Base-by-base conservation (phyloP, 2,888 invertebrate genomes). In the Caenorhabditis sp. region DNA sequence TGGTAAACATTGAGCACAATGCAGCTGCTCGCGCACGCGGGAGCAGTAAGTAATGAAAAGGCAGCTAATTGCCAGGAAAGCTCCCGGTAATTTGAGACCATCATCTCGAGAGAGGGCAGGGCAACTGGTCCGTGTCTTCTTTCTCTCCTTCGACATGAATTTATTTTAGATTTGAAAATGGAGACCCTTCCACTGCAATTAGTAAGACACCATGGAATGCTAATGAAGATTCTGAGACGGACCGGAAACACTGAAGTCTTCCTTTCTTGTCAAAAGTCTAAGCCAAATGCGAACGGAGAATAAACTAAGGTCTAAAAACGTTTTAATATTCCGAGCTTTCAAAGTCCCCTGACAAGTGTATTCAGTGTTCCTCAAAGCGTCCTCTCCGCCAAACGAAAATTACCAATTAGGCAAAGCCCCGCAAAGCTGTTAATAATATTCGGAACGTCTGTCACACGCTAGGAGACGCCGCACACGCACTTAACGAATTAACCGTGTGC, bases 1-100 rank as follows among this genome's bases (percentile, higher is more conserved):
- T 74, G 55, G 74, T 74, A 74, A 74, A 74, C 74, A 74, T 61
- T 61, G 56, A 35, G 41, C 59, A 62, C 62, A 55, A 62, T 71
- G 62, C 71, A 71, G 71, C 71, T 71, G 71, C 62, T 61, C 62
- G 63, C 63, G 63, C 63, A 63, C 43, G 24, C 56, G 61, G 45
- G 45, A 20, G 15, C 20, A 45, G 35, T 46, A 71, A 71, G 62
- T 63, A 72, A 63, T 58, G 72, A 72, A 62, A 56, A 48, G 58
- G 35, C 62, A 63, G 56, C 74, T 74, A 74, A 74, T 74, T 74
- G 74, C 53, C 41, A 58, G 65, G 65, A 52, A 46, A 53, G 58
- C 52, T 63, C 43, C 39, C 45, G n/a, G 73, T 66, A 74, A 74
- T 74, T 74, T 48, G 74, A 74, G 74, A 73, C 39, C 39, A 45